Conservation (phyloP, 2,888 invertebrate genomes). For the Biston stratarius region DNA sequence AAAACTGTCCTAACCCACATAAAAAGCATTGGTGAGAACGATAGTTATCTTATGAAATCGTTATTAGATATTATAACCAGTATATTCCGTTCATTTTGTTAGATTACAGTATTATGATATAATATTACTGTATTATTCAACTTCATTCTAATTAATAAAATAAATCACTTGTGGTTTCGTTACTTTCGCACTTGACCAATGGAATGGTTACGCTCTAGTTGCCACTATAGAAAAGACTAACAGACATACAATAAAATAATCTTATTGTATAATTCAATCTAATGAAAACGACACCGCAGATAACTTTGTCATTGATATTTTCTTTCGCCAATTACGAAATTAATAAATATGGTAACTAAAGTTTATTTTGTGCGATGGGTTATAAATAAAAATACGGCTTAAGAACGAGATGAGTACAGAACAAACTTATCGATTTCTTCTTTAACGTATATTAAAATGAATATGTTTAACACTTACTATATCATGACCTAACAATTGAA, state of each 20-base stretch:
- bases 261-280: constrained; percentile 59
- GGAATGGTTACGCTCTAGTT: constrained; percentile 60
- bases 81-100: not conserved
- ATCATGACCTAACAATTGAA: too few species aligned
- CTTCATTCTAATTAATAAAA: not conserved
- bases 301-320: constrained; percentile 23
- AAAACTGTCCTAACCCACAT: too few species aligned
- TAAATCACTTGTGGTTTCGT: constrained; percentile 24
- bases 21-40: too few species aligned
- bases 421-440: too few species aligned
- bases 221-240: constrained; percentile 43
- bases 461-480: too few species aligned
- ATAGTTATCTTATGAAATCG: too few species aligned
- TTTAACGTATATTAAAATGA: too few species aligned
- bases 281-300: constrained; percentile 56
- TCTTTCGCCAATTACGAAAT: constrained; percentile 53
- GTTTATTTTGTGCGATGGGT: not conserved
- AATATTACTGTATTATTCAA: not conserved
- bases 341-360: constrained; percentile 5
- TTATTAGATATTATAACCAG: too few species aligned
- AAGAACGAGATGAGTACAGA: too few species aligned
- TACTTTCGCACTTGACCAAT: constrained; percentile 24
- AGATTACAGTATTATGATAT: not conserved
- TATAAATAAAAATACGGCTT: too few species aligned
- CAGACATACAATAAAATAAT: constrained; percentile 54